phyloP scores from a whole-genome alignment of 2,888 invertebrate genomes.

The Brenthis ino region DNA sequence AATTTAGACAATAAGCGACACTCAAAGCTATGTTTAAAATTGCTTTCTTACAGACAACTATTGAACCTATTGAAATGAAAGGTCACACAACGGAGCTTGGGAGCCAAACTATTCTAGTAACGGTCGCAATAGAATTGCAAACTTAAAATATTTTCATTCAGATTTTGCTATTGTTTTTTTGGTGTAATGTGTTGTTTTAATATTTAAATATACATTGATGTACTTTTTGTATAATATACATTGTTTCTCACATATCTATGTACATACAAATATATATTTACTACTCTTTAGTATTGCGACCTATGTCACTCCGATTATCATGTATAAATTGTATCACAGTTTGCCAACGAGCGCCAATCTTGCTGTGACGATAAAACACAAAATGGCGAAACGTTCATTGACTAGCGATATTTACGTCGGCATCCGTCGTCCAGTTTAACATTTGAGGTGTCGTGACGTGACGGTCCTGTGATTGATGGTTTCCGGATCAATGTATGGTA shows the following conservation, averaged over 20 bases:
- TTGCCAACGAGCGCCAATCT: background rate
- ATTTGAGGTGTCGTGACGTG: constrained; percentile 17
- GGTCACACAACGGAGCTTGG: constrained; percentile 31
- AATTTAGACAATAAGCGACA: constrained; percentile 50
- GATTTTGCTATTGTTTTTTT: constrained; percentile 6
- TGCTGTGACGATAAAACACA: constrained; percentile 4
- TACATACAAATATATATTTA: background rate
- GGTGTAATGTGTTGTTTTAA: background rate
- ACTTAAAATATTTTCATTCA: constrained; percentile 1
- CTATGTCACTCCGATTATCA: constrained; percentile 5
- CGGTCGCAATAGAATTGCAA: constrained; percentile 19
- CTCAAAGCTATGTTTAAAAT: constrained; percentile 42
- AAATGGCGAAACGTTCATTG: constrained; percentile 45
- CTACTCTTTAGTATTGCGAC: background rate
- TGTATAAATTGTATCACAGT: background rate
- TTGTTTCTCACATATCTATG: background rate
- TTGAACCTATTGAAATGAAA: constrained; percentile 37
- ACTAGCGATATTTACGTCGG: constrained; percentile 42
- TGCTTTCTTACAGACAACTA: constrained; percentile 33
- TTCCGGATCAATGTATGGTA: constrained; percentile 63
- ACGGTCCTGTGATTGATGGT: constrained; percentile 57
- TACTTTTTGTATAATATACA: background rate
- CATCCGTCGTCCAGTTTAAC: constrained; percentile 4
- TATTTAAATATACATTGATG: background rate
- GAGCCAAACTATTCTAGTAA: constrained; percentile 15